Base-by-base conservation (phyloP, 1,140 invertebrate species). In the Ephestia elutella region DNA sequence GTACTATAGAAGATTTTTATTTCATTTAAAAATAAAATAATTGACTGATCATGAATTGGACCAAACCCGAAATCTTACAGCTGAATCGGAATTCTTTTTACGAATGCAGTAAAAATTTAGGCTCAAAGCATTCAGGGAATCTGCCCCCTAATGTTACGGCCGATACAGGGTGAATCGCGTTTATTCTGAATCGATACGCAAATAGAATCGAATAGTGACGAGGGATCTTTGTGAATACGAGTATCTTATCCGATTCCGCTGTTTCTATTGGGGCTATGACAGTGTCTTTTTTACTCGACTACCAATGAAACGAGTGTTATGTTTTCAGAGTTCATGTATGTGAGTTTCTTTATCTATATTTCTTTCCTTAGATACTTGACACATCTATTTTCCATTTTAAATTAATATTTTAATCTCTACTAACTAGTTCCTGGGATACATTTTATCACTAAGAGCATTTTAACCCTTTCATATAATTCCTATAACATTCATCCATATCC, bases 41-140 rank as follows among this genome's bases (percentile, higher is more conserved):
- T 5, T 2, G 10, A 28, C 50, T n/a, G 20, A 3, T 68, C 13
- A 25, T 48, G 59, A 61, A 63, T 72, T 71, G 59, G 5, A 60
- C 68, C 70, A 65, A 32, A 60, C 58, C 5, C 25, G 60, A 75
- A 77, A 78, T 71, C 78, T 71, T 72, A 73, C 63, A 75, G 81
- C 78, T 82, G 81, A 86, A 86, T 81, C 75, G 69, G 78, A 80
- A 82, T 84, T 82, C 80, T 82, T 80, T 85, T 86, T 86, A 84
- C 81, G 73, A 63, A 71, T 78, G 75, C 78, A 78, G 78, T 86
- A 86, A 84, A 84, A 84, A 82, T 82, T 80, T 84, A 82, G 75
- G 76, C 80, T 70, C 75, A 67, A 70, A 82, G 72, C 75, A 76
- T 79, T 75, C 66, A 73, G 82, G 67, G 71, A 80, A 74, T 78